Percentiles rank a stretch among this genome's conserved stretches.
phyloP scores from a whole-genome alignment of 2,888 invertebrate species.

The Hyposoter dolosus region DNA sequence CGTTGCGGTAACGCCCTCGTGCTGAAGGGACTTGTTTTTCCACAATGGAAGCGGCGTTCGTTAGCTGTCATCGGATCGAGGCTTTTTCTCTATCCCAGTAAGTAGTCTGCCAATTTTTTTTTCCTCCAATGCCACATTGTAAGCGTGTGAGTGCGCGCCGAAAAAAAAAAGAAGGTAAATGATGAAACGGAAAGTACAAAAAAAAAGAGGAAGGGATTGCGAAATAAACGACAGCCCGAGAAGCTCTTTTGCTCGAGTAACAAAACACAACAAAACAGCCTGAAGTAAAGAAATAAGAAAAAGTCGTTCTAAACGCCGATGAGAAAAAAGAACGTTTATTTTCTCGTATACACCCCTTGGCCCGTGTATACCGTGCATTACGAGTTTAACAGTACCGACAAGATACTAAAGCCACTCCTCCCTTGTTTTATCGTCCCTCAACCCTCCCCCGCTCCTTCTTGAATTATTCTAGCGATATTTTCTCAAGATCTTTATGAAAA shows the following conservation, averaged over 20 bases:
- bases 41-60: slow-evolving; percentile 89
- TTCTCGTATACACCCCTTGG: slow-evolving; percentile 13
- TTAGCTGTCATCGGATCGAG: slow-evolving; percentile 88
- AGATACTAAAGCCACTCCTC: slow-evolving; percentile 5
- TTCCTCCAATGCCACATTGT: slow-evolving; percentile 8
- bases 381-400: slow-evolving; percentile 30
- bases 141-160: neutral
- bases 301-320: slow-evolving; percentile 10
- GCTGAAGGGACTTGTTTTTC: slow-evolving; percentile 89
- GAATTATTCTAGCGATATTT: neutral
- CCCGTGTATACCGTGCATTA: slow-evolving; percentile 2
- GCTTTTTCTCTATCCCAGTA: slow-evolving; percentile 87
- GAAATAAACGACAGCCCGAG: slow-evolving; percentile 19
- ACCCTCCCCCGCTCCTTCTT: neutral
- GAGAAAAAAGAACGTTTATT: slow-evolving; percentile 25
- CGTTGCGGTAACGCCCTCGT: slow-evolving; percentile 86
- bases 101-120: slow-evolving; percentile 71
- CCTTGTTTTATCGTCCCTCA: slow-evolving; percentile 1
- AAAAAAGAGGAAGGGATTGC: slow-evolving; percentile 38
- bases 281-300: slow-evolving; percentile 19
- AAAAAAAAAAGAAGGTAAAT: slow-evolving; percentile 33
- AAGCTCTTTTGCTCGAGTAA: slow-evolving; percentile 18
- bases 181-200: slow-evolving; percentile 50
- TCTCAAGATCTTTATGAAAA: neutral
- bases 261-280: slow-evolving; percentile 35